Evolutionary conservation across 1,140 invertebrate species (phyloP), one percentile per base, ranked within the genome.

Genomic region (Drosophila simulans): DNA sequence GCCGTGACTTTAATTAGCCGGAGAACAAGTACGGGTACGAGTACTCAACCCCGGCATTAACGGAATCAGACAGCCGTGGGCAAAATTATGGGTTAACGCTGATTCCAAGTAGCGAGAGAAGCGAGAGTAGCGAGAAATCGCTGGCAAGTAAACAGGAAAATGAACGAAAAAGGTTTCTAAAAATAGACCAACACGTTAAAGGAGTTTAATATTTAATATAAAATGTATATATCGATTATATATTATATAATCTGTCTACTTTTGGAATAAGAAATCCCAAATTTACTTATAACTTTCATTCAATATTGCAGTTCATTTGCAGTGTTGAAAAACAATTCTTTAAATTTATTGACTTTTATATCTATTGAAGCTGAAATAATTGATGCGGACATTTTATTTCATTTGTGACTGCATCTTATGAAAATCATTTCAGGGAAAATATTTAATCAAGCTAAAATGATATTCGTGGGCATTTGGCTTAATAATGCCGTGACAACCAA

Each of bases 1-100:
- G 52, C 58, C 45, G 37, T 65, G 71, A 66, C 72, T 75, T 75
- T 75, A 75, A 74, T 74, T 74, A 75, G 72, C 52, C 57, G 17
- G 20, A 45, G 43, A 64, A 64, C 35, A 40, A 40, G 43, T 55
- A 56, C 35, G 40, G 37, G 80, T 22, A 22, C 35, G 40, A 42
- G 80, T 62, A 59, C 74, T 55, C 57, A 48, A 68, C 10, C 51
- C 48, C 5, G 4, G 37, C 52, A 27, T 54, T 54, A 69, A 35
- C 31, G 35, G 34, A 13, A 72, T 52, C 46, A 45, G 48, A 51
- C 25, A 40, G 57, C 11, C 37, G 37, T 22, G 42, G 55, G 7
- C 15, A 39, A 27, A 64, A 46, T 65, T 35, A 60, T 60, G 55
- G 11, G 37, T 15, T 7, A 7, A 17, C 27, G 39, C 27, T 20